Percentiles rank a stretch among this genome's conserved stretches.
phyloP scores from a whole-genome alignment of 2,888 invertebrate genomes.

The Lasioglossum villosulum region DNA sequence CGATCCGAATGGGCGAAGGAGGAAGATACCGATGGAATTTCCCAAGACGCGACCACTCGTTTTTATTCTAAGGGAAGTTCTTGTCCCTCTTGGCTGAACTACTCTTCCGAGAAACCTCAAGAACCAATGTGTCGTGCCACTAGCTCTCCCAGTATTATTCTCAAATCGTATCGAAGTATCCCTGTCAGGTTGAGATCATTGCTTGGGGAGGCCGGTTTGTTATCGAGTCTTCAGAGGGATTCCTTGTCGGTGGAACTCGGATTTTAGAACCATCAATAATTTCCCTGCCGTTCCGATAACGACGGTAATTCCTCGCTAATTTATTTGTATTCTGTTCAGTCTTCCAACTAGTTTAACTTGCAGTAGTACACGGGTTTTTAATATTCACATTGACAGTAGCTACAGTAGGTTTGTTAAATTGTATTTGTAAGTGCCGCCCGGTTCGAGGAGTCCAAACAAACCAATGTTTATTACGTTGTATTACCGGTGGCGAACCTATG shows the following conservation, averaged over 20 bases:
- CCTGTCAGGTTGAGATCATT: slow-evolving; percentile 12
- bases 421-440: too few species aligned
- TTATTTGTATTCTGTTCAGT: not conserved
- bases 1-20: slow-evolving; percentile 10
- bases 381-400: not conserved
- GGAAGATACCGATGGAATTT: slow-evolving; percentile 16
- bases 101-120: not conserved
- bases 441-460: too few species aligned
- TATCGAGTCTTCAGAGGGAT: not conserved
- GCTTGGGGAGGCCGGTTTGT: not conserved
- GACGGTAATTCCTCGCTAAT: not conserved
- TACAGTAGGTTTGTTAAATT: too few species aligned
- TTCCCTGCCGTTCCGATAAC: not conserved
- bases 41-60: slow-evolving; percentile 30
- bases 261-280: not conserved
- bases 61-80: slow-evolving; percentile 25
- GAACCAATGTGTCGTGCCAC: slow-evolving; percentile 4
- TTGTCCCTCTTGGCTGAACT: slow-evolving; percentile 15
- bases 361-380: not conserved
- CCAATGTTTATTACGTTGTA: too few species aligned
- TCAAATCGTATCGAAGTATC: slow-evolving; percentile 19
- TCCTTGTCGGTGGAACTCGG: not conserved
- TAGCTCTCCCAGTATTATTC: slow-evolving; percentile 18
- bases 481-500: too few species aligned
- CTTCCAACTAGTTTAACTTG: not conserved